These are phyloP conservation scores for Psilopogon haemacephalus DNA, from an alignment of 2,113 vertebrate species.

Conservation along the genomic window DNA sequence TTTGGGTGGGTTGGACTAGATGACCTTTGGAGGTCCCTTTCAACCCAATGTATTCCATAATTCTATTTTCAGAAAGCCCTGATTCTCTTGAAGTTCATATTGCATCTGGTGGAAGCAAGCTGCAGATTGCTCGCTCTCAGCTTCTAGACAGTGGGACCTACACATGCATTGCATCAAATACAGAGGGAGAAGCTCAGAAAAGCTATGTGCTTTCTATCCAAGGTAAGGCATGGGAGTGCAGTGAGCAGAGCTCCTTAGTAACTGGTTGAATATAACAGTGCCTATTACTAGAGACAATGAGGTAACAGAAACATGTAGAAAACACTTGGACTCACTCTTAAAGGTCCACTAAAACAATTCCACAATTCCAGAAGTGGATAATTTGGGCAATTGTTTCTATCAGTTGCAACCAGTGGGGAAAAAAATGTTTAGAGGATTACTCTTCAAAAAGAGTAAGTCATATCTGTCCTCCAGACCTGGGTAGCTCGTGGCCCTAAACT, in stretches of 20 bases:
- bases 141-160: conserved; percentile 86
- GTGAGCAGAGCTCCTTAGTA: neutral
- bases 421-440: neutral
- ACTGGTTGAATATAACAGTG: neutral
- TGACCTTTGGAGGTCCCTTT: no score
- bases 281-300: neutral
- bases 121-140: conserved; percentile 90
- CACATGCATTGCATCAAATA: conserved; percentile 88
- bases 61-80: conserved; percentile 78
- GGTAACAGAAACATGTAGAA: neutral
- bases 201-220: conserved; percentile 87
- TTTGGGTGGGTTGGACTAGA: no score
- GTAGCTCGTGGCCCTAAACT: no score
- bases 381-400: neutral
- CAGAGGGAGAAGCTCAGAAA: conserved; percentile 88
- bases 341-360: no score
- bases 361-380: neutral
- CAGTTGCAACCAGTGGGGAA: neutral
- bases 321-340: no score
- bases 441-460: no score
- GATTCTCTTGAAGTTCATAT: conserved; percentile 89
- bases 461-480: no score
- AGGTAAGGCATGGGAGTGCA: conserved; percentile 69
- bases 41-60: no score
- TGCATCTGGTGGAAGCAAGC: conserved; percentile 89